Evolutionary conservation across 2,113 vertebrate genomes (phyloP), one percentile per base, ranked within the genome.

Genomic region (Larimichthys polyactis): DNA sequence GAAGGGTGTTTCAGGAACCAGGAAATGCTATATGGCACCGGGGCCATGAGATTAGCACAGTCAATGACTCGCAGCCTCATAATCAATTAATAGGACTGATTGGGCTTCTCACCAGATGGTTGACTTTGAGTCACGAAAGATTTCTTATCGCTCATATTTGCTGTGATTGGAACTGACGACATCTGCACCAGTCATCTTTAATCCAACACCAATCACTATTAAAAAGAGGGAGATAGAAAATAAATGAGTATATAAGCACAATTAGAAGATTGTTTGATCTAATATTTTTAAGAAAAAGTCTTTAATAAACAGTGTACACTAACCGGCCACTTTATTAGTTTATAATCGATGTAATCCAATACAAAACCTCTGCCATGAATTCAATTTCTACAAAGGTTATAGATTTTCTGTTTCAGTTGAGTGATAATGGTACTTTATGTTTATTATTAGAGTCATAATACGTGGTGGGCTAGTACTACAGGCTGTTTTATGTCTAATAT

Each of bases 1-100:
- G 83, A 79, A 73, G 84, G 78, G 84, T 62, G 85, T 87, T 88
- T 85, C 77, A 85, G 91, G 89, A 91, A 89, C 79, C 55, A 88
- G 85, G 83, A 88, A 85, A 84, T 78, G 79, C 75, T 79, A 6
- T 36, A 27, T 17, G 17, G 73, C 72, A 88, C 62, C 75, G 62
- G 86, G 63, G 73, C 74, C 70, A 70, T 67, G 54, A 82, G 73
- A 91, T 92, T 88, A 89, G 72, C 71, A 2, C 54, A 63, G 87
- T 76, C 79, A 62, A 52, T 46, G 36, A 83, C 49, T 74, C 24
- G 24, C 54, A 46, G 59, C 59, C 69, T 57, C 2, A 4, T 76
- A 46, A 88, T 85, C 57, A 74, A 75, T 76, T 76, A 71, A 76
- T 78, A 46, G 46, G 75, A 69, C 15, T 58, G 68, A 72, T 49